Evolutionary conservation across 1,140 invertebrate genomes (phyloP).

Genomic region (Pseudomyrmex sp.): DNA sequence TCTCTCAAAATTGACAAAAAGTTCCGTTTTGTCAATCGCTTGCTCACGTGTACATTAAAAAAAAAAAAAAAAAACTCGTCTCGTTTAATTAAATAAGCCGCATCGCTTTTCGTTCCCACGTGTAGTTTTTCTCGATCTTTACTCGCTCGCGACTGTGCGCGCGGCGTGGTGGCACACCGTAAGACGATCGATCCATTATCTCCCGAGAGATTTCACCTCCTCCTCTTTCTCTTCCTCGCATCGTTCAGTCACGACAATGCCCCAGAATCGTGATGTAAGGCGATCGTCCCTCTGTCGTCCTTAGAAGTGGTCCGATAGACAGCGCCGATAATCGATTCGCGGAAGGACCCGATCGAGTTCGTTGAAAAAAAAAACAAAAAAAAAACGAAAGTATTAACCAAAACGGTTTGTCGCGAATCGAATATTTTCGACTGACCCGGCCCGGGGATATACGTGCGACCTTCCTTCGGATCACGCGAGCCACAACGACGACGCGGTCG

Average conservation of each 20-base stretch:
- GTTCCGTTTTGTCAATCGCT: constrained; percentile 3
- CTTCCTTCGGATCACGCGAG: constrained; percentile 35
- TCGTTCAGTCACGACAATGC: constrained; percentile 31
- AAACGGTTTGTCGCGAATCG: constrained; percentile 34
- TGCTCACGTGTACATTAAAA: constrained; percentile 3
- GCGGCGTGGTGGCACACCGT: neutral
- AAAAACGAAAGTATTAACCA: neutral
- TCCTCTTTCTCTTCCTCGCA: neutral
- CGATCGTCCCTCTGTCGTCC: constrained; percentile 4
- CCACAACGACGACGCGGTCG: neutral
- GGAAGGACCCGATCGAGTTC: constrained; percentile 41
- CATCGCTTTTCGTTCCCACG: neutral
- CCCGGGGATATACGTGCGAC: constrained; percentile 3
- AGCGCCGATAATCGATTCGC: constrained; percentile 46
- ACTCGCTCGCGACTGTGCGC: neutral
- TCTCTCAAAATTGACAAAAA: too few species aligned
- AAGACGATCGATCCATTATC: constrained; percentile 45
- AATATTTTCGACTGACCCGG: constrained; percentile 17
- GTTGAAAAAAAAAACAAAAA: constrained; percentile 27
- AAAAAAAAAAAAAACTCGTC: too few species aligned
- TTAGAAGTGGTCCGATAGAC: constrained; percentile 24
- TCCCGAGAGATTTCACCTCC: neutral
- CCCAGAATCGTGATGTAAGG: constrained; percentile 32
- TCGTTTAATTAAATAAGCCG: neutral
- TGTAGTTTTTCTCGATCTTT: constrained; percentile 7